These are phyloP conservation scores for Astyanax mexicanus DNA, from an alignment of 2,797 vertebrate species.

Conservation along the genomic window DNA sequence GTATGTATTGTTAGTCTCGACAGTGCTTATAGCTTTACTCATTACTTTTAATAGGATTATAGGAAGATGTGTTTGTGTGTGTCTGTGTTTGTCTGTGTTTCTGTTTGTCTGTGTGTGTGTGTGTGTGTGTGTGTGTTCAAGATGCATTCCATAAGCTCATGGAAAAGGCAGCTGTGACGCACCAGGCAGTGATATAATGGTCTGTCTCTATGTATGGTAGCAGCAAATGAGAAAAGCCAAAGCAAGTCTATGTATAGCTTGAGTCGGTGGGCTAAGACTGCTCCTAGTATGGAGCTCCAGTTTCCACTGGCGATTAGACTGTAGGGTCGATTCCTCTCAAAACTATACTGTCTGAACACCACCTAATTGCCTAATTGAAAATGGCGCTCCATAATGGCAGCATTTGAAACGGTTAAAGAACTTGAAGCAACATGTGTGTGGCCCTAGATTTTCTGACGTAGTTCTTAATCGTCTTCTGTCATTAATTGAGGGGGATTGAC, in stretches of 20 bases:
- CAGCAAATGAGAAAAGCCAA: slow-evolving; percentile 12
- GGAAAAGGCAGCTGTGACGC: slow-evolving; percentile 31
- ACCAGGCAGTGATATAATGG: slow-evolving; percentile 20
- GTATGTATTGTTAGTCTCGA: background rate
- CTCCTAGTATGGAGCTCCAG: background rate
- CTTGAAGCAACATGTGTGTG: no score
- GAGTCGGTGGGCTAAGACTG: background rate
- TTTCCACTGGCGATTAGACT: background rate
- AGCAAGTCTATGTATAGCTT: slow-evolving; percentile 10
- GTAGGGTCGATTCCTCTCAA: no score
- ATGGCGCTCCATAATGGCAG: no score
- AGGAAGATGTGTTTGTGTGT: background rate
- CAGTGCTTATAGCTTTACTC: background rate
- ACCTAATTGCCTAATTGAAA: no score
- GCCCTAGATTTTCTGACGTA: no score
- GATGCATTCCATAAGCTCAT: slow-evolving; percentile 30
- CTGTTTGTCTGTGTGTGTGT: background rate
- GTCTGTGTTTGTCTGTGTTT: background rate
- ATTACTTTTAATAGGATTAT: background rate
- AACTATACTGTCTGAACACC: no score
- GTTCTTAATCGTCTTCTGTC: no score
- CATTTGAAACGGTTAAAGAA: no score
- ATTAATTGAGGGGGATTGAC: no score
- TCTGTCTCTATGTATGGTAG: slow-evolving; percentile 17
- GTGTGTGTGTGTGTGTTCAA: background rate